Conservation (phyloP, 1,140 invertebrate species). For the Heliconius hewitsoni region DNA sequence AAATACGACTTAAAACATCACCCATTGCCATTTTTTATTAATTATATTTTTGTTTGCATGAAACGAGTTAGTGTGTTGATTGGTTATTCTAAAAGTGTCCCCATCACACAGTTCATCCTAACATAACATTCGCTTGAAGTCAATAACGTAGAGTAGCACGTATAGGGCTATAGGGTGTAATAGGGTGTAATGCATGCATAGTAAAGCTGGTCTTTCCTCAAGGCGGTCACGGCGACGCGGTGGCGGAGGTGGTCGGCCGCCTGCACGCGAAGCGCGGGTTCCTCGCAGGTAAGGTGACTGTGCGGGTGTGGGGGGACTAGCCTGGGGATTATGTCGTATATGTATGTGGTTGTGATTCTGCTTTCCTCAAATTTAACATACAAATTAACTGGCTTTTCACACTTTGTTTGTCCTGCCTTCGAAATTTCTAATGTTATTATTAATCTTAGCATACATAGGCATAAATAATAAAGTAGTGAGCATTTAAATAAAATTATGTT, state of each 20-base stretch:
- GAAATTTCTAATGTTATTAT: background rate
- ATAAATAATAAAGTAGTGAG: too few relatives aligned
- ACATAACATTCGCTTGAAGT: constrained; percentile 21
- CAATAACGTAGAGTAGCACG: constrained; percentile 21
- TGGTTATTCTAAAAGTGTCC: background rate
- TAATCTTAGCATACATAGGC: too few relatives aligned
- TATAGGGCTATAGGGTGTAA: constrained; percentile 24
- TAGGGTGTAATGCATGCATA: constrained; percentile 35
- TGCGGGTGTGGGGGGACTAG: constrained; percentile 14
- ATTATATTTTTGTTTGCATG: background rate
- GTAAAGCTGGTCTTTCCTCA: constrained; percentile 45
- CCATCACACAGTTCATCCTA: constrained; percentile 5
- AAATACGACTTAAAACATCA: too few relatives aligned
- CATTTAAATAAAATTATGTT: too few relatives aligned
- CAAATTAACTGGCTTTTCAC: background rate
- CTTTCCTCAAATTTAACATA: background rate
- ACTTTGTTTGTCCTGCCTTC: background rate
- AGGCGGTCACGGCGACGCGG: constrained; percentile 45
- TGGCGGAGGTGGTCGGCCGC: constrained; percentile 39
- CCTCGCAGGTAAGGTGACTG: constrained; percentile 47
- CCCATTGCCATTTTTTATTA: too few relatives aligned
- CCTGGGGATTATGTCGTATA: background rate
- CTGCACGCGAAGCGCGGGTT: constrained; percentile 49
- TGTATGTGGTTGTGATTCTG: background rate
- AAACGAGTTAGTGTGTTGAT: background rate